Conservation (phyloP, 2,888 invertebrate genomes). For the Deroplatys truncata region DNA sequence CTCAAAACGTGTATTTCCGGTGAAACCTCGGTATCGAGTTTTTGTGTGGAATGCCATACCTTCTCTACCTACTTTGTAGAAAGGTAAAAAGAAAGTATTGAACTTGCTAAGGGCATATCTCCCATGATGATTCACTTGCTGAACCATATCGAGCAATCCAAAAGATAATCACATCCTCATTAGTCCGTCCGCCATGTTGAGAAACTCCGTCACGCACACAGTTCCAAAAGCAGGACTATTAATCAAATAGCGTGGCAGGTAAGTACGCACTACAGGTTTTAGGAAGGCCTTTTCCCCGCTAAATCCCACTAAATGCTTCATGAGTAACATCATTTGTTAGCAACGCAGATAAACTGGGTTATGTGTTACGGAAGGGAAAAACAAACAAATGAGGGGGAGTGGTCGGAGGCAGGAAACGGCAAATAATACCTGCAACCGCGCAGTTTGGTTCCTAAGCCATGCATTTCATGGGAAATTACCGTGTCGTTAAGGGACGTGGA, state of each 20-base stretch:
- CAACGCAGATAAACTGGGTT: background rate
- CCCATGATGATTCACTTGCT: too few relatives aligned
- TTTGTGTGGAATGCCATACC: too few relatives aligned
- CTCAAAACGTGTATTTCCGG: too few relatives aligned
- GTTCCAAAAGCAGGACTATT: background rate
- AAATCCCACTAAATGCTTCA: background rate
- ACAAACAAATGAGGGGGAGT: background rate
- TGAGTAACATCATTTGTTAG: background rate
- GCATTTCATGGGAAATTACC: background rate
- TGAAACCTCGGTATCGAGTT: too few relatives aligned
- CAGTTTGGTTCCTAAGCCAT: background rate
- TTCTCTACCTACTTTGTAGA: too few relatives aligned
- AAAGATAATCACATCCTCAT: background rate
- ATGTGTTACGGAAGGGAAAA: background rate
- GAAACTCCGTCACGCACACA: background rate
- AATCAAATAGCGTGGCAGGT: background rate
- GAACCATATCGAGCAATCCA: background rate
- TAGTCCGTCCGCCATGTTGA: background rate
- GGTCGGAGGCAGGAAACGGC: background rate
- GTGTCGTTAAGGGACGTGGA: background rate
- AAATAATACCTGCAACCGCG: background rate
- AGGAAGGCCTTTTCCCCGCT: background rate
- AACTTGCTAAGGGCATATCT: too few relatives aligned
- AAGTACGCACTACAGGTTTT: background rate
- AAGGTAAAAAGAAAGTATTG: too few relatives aligned